phyloP scores from a whole-genome alignment of 2,888 invertebrate species.

The Rhingia campestris region DNA sequence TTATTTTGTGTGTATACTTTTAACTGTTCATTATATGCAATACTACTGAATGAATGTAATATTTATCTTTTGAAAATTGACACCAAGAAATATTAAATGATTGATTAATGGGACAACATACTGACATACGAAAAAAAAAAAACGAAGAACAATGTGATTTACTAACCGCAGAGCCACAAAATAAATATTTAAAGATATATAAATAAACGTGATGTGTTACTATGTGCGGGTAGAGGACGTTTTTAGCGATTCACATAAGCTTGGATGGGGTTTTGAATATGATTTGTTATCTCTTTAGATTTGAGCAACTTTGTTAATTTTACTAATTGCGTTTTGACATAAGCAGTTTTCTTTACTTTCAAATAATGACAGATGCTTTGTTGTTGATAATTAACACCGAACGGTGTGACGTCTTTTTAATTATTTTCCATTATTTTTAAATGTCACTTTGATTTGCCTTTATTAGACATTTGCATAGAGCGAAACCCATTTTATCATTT shows the following conservation, averaged over 20 bases:
- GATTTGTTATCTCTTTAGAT: background rate
- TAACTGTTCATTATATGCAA: slow-evolving; percentile 2
- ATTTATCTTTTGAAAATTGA: slow-evolving; percentile 3
- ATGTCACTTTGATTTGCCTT: no score
- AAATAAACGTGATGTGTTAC: slow-evolving; percentile 2
- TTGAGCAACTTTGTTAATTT: no score
- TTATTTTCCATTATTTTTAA: no score
- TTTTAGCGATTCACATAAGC: background rate
- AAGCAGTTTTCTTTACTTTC: no score
- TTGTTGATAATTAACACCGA: no score
- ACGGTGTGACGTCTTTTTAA: no score
- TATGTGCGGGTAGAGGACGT: background rate
- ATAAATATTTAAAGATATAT: background rate
- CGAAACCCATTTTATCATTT: no score
- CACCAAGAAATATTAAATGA: slow-evolving; percentile 1
- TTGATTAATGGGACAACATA: background rate
- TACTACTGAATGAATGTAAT: background rate
- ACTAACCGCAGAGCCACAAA: background rate
- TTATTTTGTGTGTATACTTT: background rate
- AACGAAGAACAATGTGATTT: background rate
- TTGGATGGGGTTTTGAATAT: background rate
- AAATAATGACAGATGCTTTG: no score
- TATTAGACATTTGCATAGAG: no score
- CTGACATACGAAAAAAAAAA: slow-evolving; percentile 4
- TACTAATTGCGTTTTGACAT: no score